phyloP scores from a whole-genome alignment of 23 tunicate species.

The Styela plicata region DNA sequence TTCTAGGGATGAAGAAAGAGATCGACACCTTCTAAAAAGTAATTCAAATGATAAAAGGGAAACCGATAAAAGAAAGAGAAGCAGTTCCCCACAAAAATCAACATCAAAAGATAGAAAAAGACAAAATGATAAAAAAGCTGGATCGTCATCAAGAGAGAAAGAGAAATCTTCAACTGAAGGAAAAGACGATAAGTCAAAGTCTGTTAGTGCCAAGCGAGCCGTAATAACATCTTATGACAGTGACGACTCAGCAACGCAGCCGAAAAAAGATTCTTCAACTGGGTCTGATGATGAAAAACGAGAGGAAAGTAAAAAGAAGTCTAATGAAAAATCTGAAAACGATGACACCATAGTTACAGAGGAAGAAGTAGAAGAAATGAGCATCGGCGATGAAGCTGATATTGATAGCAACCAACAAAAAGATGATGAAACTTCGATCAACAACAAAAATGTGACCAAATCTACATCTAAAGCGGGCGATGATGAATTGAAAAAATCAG shows the following conservation, averaged over 20 bases:
- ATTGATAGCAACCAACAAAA: no score
- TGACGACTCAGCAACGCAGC: constrained; percentile 15
- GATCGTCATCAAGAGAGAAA: not conserved
- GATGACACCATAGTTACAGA: constrained; percentile 9
- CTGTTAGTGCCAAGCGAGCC: not conserved
- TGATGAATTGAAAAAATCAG: not conserved
- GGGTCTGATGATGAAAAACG: constrained; percentile 33
- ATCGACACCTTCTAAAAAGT: not conserved
- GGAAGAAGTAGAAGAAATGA: constrained; percentile 37
- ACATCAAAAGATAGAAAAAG: not conserved
- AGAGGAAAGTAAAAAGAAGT: not conserved
- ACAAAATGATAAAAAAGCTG: not conserved
- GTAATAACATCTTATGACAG: not conserved
- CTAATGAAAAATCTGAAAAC: not conserved
- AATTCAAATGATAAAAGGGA: not conserved
- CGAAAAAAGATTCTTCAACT: constrained; percentile 26
- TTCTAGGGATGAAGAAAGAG: not conserved
- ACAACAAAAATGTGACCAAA: constrained; percentile 3
- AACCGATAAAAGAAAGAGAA: not conserved
- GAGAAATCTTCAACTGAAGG: not conserved
- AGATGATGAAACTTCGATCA: constrained; percentile 20
- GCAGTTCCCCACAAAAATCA: not conserved
- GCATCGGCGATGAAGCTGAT: constrained; percentile 18
- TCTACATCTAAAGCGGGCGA: constrained; percentile 4
- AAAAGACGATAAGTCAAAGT: not conserved